Base-by-base conservation (phyloP, 2,113 vertebrate species). In the Podarcis cretensis region DNA sequence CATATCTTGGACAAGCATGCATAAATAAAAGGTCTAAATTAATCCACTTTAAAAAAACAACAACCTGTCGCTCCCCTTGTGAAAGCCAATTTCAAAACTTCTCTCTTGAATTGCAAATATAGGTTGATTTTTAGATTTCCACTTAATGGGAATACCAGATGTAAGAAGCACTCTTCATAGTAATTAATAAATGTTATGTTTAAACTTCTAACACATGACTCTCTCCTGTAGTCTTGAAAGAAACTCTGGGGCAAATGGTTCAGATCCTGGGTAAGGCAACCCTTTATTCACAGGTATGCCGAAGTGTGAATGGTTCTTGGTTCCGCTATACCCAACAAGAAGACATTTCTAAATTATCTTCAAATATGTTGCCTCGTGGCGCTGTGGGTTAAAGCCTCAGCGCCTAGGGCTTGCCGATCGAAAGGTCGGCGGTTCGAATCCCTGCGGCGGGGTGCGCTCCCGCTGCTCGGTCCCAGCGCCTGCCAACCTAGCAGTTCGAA, bases 41-140 rank as follows among this genome's bases (percentile, higher is more conserved):
- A 84, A 91, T 74, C 78, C 0, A 0, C 25, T 40, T 89, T 35
- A 16, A 76, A 57, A 20, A 14, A 63, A 18, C 13, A 75, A 3
- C 69, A 93, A 90, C 27, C 3, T 86, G 43, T 73, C 63, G 89
- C 73, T 82, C 63, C n/a, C 10, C 43, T 68, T 82, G 68, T 89
- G 89, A 79, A 84, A 87, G n/a, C 43, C 81, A 90, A 83, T 13
- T 84, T 14, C 82, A 85, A 57, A 90, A 1, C n/a, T 80, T 35
- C 37, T 74, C 25, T 74, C 21, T 65, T 91, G 76, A 14, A 54
- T 25, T 83, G 2, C 30, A 23, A 85, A 20, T 32, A 93, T 88
- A 30, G 54, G 85, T 81, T 73, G 48, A 79, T 59, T 81, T 57
- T 69, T 57, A 86, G 35, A n/a, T 32, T 69, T 71, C 6, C 32